Conservation (phyloP, 2,113 vertebrate species). For the Leptobrachium ailaonicum region DNA sequence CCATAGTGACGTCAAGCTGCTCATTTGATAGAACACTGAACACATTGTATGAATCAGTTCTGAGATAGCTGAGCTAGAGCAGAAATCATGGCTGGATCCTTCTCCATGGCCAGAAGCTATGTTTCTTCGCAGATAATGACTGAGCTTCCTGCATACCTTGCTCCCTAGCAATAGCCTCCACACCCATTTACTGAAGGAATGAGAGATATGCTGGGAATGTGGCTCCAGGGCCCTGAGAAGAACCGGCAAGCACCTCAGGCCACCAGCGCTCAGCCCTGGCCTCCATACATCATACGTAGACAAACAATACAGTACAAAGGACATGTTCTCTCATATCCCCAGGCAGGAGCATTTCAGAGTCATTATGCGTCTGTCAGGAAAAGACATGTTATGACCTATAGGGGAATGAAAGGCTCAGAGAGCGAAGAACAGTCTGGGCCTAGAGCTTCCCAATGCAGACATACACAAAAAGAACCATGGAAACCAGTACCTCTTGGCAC, state of each 20-base stretch:
- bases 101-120: conserved; percentile 5
- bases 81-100: too few relatives aligned
- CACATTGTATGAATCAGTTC: too few relatives aligned
- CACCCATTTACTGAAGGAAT: conserved; percentile 56
- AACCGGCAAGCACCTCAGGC: conserved; percentile 55
- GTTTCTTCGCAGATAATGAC: conserved; percentile 20
- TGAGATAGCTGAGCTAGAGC: too few relatives aligned
- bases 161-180: conserved; percentile 36
- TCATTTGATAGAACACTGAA: too few relatives aligned
- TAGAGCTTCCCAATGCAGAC: background rate
- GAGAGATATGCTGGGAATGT: conserved; percentile 62
- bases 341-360: conserved; percentile 36
- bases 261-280: conserved; percentile 51
- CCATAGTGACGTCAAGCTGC: too few relatives aligned
- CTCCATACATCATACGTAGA: conserved; percentile 44
- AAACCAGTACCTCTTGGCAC: too few relatives aligned
- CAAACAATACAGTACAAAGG: conserved; percentile 40
- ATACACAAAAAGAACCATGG: too few relatives aligned
- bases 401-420: conserved; percentile 3
- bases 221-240: conserved; percentile 56
- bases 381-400: conserved; percentile 12
- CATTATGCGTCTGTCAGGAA: conserved; percentile 7
- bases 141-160: conserved; percentile 34
- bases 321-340: conserved; percentile 18
- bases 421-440: background rate